These are phyloP conservation scores for Apus apus DNA, from an alignment of 2,113 vertebrate species.

Conservation along the genomic window DNA sequence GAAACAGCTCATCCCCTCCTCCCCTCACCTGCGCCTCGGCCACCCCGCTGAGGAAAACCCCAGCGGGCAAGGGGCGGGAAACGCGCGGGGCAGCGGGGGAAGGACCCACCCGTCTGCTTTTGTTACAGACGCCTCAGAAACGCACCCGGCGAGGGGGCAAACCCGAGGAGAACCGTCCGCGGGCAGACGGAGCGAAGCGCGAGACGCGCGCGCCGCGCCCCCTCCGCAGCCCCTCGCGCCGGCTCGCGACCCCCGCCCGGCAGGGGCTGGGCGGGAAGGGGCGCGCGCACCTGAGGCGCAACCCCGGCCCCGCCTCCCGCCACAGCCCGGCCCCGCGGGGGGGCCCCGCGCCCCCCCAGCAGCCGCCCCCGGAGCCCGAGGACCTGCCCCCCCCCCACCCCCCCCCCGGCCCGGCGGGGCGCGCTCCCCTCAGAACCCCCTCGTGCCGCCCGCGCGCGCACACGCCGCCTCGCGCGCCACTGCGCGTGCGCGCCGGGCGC, in stretches of 20 bases:
- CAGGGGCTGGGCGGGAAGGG: too few species aligned
- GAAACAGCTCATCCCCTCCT: not conserved
- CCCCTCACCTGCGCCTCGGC: not conserved
- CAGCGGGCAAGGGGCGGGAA: rapidly evolving
- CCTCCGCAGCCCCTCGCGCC: not conserved
- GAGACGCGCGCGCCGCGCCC: too few species aligned
- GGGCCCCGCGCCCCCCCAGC: too few species aligned
- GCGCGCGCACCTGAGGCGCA: too few species aligned
- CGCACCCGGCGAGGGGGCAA: not conserved
- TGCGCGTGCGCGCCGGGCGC: not conserved
- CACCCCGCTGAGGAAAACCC: rapidly evolving
- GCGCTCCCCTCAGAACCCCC: too few species aligned
- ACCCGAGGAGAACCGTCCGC: too few species aligned
- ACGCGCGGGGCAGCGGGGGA: rapidly evolving
- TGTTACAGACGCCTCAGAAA: not conserved
- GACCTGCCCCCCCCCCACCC: rapidly evolving
- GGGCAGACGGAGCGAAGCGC: too few species aligned
- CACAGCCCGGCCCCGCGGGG: too few species aligned
- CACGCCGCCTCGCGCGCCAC: rapidly evolving
- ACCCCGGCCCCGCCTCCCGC: too few species aligned
- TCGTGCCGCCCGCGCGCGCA: not conserved
- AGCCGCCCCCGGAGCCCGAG: not conserved
- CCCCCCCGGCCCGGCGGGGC: rapidly evolving
- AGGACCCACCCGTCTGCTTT: rapidly evolving
- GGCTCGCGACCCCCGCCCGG: too few species aligned